Base-by-base conservation (phyloP, 2,113 vertebrate genomes). In the Stomatorhinus ivindoensis region DNA sequence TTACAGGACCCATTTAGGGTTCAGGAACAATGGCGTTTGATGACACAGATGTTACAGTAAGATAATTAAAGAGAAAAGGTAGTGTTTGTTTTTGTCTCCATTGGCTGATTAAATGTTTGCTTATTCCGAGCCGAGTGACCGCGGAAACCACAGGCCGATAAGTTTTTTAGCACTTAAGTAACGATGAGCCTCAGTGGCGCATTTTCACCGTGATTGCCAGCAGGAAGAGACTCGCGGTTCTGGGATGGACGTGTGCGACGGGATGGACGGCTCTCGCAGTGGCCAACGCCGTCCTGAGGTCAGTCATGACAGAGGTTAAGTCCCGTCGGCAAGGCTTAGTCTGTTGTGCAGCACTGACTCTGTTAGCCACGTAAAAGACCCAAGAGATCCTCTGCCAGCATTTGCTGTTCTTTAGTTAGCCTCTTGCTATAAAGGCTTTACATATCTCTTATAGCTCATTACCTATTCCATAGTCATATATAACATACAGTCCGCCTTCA, bases 241-340 rank as follows among this genome's bases (percentile, higher is more conserved):
- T 76, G 90, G 90, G 69, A 51, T 58, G 90, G 91, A 61, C 90
- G 93, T 93, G 0, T 51, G 13, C 13, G 3, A 53, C 13, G 89
- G 90, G 69, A 51, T 65, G 90, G 90, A 69, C 91, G 93, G 93
- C 94, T 94, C 92, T 94, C 92, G 91, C 93, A 92, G 94, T 92
- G 92, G 92, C 91, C 94, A 91, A 92, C 92, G 94, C 93, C 89
- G 92, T 89, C 92, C 93, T 95, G 95, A 94, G 95, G 94, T 95
- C 95, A 95, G 91, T 90, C 92, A 94, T 95, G 95, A 95, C 92
- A 92, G 93, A 96, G 95, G 96, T 96, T 95, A 96, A 94, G 94
- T 94, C 92, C 95, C 93, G 93, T 94, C 93, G 92, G 91, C 88
- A 48, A 50, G 91, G 94, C 92, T 95, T 95, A 93, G 91, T 93